Evolutionary conservation across 2,797 vertebrate genomes (phyloP).

Genomic region (Echeneis naucrates): DNA sequence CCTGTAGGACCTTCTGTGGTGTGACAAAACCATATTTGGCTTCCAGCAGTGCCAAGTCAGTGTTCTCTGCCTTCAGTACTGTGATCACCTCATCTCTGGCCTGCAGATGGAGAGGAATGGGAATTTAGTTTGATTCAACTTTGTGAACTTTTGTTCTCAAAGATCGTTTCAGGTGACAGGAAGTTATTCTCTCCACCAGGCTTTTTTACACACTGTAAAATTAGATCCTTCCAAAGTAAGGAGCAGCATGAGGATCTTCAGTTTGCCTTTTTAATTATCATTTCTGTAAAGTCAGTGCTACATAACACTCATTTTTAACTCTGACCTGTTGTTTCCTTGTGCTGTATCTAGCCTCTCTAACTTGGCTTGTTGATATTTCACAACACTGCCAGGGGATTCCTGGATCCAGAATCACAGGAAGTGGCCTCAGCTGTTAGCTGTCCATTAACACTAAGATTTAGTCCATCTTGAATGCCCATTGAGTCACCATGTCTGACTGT

Average conservation of each 20-base stretch:
- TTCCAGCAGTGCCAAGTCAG: slow-evolving; percentile 94
- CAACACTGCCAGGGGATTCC: slow-evolving; percentile 31
- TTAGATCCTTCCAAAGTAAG: not conserved
- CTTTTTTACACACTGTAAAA: not conserved
- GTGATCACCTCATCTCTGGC: slow-evolving; percentile 98
- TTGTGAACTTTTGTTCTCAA: not conserved
- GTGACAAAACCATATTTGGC: slow-evolving; percentile 96
- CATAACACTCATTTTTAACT: not conserved
- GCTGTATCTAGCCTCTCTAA: slow-evolving; percentile 5
- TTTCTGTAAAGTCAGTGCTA: not conserved
- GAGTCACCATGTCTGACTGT: slow-evolving; percentile 37
- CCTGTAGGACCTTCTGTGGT: slow-evolving; percentile 94
- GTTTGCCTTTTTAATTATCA: not conserved
- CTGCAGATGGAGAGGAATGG: slow-evolving; percentile 70
- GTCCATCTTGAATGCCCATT: slow-evolving; percentile 37
- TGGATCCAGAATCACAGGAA: slow-evolving; percentile 57
- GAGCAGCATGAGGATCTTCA: no score
- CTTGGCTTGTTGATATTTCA: slow-evolving; percentile 12
- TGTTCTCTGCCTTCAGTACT: slow-evolving; percentile 95
- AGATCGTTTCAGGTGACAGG: not conserved
- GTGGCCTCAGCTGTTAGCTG: slow-evolving; percentile 66
- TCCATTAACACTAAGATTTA: slow-evolving; percentile 55
- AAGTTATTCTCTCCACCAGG: not conserved
- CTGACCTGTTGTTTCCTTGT: not conserved
- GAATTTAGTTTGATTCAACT: slow-evolving; percentile 10